Conservation (phyloP, 2,888 invertebrate genomes). For the Argyra leucocephala region DNA sequence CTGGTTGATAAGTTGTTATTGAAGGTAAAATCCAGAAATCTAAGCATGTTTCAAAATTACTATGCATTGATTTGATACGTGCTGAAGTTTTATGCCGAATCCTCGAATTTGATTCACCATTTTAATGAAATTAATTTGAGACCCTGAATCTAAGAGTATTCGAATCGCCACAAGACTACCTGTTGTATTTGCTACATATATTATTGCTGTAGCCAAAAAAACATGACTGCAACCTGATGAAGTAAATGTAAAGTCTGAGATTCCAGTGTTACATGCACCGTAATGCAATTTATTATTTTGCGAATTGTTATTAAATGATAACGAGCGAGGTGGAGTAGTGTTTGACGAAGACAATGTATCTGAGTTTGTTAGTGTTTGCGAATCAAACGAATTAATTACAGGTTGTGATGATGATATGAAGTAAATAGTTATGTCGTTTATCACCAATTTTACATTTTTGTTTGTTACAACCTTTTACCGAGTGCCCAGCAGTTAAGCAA, state of each 20-base stretch:
- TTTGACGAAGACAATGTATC: no score
- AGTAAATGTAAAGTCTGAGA: neutral
- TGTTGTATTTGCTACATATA: constrained; percentile 8
- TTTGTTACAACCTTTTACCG: neutral
- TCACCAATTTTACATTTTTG: neutral
- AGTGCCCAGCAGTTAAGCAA: neutral
- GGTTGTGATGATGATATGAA: neutral
- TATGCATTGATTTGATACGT: neutral
- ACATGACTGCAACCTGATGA: neutral
- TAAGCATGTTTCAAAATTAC: neutral
- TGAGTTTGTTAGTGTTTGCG: no score
- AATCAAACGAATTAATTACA: neutral
- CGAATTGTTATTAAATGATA: neutral
- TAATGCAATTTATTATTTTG: neutral
- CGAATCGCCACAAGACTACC: constrained; percentile 12
- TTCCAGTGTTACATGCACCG: no score
- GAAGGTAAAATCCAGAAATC: constrained; percentile 5
- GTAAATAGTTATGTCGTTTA: neutral
- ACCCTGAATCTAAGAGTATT: constrained; percentile 16
- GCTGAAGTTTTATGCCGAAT: constrained; percentile 7
- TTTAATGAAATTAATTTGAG: constrained; percentile 15
- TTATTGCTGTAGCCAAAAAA: constrained; percentile 12
- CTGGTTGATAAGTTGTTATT: constrained; percentile 9
- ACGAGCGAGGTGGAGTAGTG: neutral
- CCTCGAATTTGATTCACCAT: neutral